Base-by-base conservation (phyloP, 2,113 vertebrate species). In the Pterocles orientalis region DNA sequence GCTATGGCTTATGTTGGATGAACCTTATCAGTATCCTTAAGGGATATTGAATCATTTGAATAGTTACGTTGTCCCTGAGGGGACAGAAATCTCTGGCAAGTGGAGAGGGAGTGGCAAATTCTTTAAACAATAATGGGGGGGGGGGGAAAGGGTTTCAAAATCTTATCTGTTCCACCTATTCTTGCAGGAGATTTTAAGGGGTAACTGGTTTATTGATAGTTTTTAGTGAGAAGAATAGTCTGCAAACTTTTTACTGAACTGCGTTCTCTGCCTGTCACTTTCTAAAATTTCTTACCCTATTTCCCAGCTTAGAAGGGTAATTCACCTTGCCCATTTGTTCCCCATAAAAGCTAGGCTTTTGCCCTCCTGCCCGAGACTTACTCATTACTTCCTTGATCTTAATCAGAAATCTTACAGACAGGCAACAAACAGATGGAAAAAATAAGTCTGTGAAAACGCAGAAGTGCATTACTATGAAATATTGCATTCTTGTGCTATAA, bases 351-450 rank as follows among this genome's bases (percentile, higher is more conserved):
- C 77, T 64, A 71, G 34, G 65, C 29, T 89, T 92, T 82, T 87
- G 34, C 61, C 73, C 51, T 95, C 43, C 73, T 94, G 47, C 69
- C 80, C 87, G 92, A 91, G 77, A 83, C 72, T 87, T 82, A 21
- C 28, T 92, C 50, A 80, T 95, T 92, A 92, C 51, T 94, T 95
- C 91, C 89, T 95, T 87, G 81, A 73, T 92, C 57, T 48, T 94
- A 54, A 95, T 95, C 81, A 91, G 91, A 92, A 94, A 87, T 82
- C 61, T 82, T 57, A 86, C 6, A 90, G 76, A 70, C 34, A 91
- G 87, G 92, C 58, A 93, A 86, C 61, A 92, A 93, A 86, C 88
- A 92, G 70, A 93, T 84, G 91, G 88, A 92, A 95, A 93, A 90
- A 92, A 73, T 82, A 86, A 86, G 39, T 50, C 80, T 91, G 39